Evolutionary conservation across 2,797 vertebrate species (phyloP).

Genomic region (Muscicapa striata): DNA sequence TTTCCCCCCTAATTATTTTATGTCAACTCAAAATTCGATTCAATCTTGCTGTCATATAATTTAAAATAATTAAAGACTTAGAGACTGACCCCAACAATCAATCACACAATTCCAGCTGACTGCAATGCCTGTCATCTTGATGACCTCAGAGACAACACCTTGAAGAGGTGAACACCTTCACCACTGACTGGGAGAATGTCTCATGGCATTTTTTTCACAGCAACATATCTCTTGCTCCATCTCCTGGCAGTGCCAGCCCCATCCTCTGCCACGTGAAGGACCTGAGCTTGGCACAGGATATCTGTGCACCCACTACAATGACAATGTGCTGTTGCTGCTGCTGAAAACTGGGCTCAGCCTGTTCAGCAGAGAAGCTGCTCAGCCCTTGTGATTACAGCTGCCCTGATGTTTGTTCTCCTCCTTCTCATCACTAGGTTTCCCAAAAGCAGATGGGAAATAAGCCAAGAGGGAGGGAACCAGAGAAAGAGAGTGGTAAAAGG

Average conservation of each 20-base stretch:
- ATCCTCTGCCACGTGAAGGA: background rate
- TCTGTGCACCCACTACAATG: background rate
- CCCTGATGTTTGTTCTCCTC: background rate
- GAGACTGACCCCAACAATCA: background rate
- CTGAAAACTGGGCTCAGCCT: background rate
- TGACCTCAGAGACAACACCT: background rate
- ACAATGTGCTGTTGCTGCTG: background rate
- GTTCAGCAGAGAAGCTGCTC: background rate
- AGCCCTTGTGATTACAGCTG: background rate
- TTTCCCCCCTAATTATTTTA: background rate
- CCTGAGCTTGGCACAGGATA: background rate
- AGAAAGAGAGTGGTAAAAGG: background rate
- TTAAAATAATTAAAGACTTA: background rate
- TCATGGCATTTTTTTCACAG: background rate
- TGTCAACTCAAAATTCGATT: background rate
- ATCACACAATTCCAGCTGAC: background rate
- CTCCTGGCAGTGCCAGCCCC: background rate
- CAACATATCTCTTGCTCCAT: background rate
- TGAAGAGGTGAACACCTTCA: background rate
- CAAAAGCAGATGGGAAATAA: slow-evolving; percentile 12
- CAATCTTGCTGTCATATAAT: background rate
- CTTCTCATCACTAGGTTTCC: background rate
- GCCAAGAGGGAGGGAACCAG: background rate
- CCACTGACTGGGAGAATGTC: background rate
- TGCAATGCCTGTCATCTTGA: background rate